Conservation (phyloP, 2,113 vertebrate genomes). For the Sebastes fasciatus region DNA sequence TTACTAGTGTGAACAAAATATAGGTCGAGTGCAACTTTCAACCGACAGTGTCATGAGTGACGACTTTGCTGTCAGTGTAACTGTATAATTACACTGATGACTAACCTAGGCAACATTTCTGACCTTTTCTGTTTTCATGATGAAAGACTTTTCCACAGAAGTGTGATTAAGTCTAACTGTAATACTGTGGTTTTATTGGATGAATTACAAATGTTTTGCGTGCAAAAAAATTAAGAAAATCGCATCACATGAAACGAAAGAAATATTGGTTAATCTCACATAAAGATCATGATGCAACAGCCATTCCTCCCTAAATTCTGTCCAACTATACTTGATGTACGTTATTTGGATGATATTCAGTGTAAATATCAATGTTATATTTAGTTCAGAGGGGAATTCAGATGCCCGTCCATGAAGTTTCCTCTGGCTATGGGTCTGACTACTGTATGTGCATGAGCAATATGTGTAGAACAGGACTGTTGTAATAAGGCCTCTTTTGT, state of each 20-base stretch:
- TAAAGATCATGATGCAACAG: slow-evolving; percentile 23
- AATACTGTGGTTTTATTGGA: background rate
- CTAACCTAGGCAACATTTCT: background rate
- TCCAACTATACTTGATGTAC: background rate
- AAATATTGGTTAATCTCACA: background rate
- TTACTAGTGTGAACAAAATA: background rate
- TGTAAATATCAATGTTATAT: background rate
- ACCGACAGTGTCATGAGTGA: no score
- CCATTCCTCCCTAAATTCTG: background rate
- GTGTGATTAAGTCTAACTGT: background rate
- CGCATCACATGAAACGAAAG: background rate
- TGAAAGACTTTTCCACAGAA: background rate
- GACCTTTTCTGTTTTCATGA: background rate
- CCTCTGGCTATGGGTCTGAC: background rate
- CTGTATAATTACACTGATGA: background rate
- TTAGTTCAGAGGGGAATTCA: background rate
- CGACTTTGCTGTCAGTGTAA: background rate
- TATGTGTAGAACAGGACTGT: slow-evolving; percentile 1
- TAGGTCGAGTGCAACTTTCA: no score
- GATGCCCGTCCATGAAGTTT: background rate
- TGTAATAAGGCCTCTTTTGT: slow-evolving; percentile 58
- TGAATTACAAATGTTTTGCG: background rate
- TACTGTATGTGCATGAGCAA: background rate
- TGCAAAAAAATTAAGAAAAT: background rate
- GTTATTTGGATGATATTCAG: background rate